These are phyloP conservation scores for Eremophila alpestris DNA, from an alignment of 2,797 vertebrate species.

Conservation along the genomic window DNA sequence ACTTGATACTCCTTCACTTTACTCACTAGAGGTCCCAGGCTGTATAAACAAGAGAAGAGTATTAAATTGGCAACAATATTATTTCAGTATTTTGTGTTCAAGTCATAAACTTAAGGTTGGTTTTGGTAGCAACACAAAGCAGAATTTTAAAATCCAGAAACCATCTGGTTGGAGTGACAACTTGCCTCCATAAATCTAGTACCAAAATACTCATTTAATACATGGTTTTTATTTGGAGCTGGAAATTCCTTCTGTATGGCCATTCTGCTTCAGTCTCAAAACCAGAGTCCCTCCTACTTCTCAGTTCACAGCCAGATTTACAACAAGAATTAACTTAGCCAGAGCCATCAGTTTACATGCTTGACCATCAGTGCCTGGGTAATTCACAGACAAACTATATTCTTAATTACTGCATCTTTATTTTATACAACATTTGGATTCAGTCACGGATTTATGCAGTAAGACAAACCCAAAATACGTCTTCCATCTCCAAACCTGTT, in stretches of 20 bases:
- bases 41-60: conserved; percentile 67
- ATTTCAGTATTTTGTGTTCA: not conserved
- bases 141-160: not conserved
- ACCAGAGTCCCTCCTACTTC: not conserved
- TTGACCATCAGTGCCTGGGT: not conserved
- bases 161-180: not conserved
- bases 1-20: conserved; percentile 99
- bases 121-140: not conserved
- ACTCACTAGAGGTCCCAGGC: conserved; percentile 96
- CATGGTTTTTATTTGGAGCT: not conserved
- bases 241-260: not conserved
- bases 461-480: not conserved
- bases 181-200: not conserved
- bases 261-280: not conserved
- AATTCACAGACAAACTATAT: not conserved
- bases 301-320: not conserved
- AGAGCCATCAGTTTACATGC: not conserved
- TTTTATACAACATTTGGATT: not conserved
- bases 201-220: not conserved
- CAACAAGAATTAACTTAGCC: not conserved
- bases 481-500: not conserved
- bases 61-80: not conserved
- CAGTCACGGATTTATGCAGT: not conserved
- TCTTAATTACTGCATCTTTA: not conserved
- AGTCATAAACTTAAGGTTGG: not conserved